Conservation (phyloP, 1,140 invertebrate genomes). For the Drosophila lowei region DNA sequence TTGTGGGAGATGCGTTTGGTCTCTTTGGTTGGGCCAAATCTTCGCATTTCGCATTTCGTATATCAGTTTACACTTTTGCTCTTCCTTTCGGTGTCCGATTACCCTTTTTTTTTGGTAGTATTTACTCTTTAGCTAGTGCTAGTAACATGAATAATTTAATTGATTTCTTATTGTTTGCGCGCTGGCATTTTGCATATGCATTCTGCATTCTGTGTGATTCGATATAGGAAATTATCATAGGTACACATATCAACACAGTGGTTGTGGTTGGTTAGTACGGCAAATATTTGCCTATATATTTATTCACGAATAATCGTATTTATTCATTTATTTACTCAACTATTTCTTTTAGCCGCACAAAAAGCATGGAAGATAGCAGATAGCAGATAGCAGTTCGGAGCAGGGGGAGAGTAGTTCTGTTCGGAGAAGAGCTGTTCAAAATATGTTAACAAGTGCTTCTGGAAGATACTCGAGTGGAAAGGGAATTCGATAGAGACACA, state of each 20-base stretch:
- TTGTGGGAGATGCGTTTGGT: slow-evolving; percentile 67
- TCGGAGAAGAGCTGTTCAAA: slow-evolving; percentile 15
- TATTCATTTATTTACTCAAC: slow-evolving; percentile 34
- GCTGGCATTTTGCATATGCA: slow-evolving; percentile 2
- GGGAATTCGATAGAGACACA: not conserved
- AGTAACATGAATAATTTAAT: slow-evolving; percentile 64
- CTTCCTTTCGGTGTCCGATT: slow-evolving; percentile 14
- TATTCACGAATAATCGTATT: slow-evolving; percentile 25
- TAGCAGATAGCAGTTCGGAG: slow-evolving; percentile 45
- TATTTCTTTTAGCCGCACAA: slow-evolving; percentile 41
- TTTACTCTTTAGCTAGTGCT: slow-evolving; percentile 51
- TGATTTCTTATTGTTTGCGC: slow-evolving; percentile 35
- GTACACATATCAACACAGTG: slow-evolving; percentile 68
- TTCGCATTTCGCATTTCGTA: slow-evolving; percentile 34
- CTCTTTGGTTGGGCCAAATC: slow-evolving; percentile 60
- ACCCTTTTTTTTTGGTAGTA: slow-evolving; percentile 19
- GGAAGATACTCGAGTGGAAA: slow-evolving; percentile 36
- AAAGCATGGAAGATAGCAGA: slow-evolving; percentile 63
- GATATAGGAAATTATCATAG: slow-evolving; percentile 64
- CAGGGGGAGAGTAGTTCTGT: not conserved
- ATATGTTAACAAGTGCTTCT: slow-evolving; percentile 30
- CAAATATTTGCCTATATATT: slow-evolving; percentile 48
- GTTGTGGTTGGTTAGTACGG: slow-evolving; percentile 40
- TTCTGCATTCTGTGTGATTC: slow-evolving; percentile 28
- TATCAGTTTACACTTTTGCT: slow-evolving; percentile 20